Conservation (phyloP, 2,113 vertebrate species). For the Diadophis punctatus region DNA sequence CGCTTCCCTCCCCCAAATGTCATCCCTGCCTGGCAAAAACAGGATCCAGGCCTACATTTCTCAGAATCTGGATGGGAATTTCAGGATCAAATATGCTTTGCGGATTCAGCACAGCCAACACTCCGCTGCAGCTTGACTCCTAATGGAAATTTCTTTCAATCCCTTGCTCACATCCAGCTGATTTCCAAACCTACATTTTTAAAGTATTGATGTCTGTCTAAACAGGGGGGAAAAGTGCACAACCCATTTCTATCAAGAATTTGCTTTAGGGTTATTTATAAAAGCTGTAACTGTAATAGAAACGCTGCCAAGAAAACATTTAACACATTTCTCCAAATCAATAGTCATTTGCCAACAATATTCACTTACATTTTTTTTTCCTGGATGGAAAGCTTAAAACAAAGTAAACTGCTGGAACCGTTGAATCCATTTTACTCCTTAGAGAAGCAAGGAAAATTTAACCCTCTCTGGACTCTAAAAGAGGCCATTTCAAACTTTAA, state of each 20-base stretch:
- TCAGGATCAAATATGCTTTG: not conserved
- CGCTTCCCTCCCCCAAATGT: not conserved
- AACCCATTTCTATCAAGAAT: slow-evolving; percentile 49
- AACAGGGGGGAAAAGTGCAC: slow-evolving; percentile 28
- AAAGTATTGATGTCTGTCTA: slow-evolving; percentile 41
- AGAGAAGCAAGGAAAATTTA: slow-evolving; percentile 42
- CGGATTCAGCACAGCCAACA: slow-evolving; percentile 12
- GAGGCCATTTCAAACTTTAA: not conserved
- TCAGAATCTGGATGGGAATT: not conserved
- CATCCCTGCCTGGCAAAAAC: not conserved
- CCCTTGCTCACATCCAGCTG: not conserved
- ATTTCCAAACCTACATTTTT: slow-evolving; percentile 42
- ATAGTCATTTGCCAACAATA: slow-evolving; percentile 73
- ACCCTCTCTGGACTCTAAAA: not conserved
- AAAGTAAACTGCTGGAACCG: slow-evolving; percentile 58
- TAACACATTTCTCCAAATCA: slow-evolving; percentile 70
- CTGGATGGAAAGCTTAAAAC: slow-evolving; percentile 55
- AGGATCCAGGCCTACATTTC: not conserved
- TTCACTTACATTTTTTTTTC: slow-evolving; percentile 64
- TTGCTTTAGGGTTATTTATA: slow-evolving; percentile 72
- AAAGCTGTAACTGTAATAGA: slow-evolving; percentile 67
- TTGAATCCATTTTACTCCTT: slow-evolving; percentile 34
- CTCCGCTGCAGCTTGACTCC: not conserved
- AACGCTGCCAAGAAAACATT: slow-evolving; percentile 66
- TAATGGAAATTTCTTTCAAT: not conserved